A percentile compares a stretch with the other conserved stretches of the same genome.
These are phyloP conservation scores for Lipophrys pholis DNA, from an alignment of 2,113 vertebrate species.

Conservation along the genomic window DNA sequence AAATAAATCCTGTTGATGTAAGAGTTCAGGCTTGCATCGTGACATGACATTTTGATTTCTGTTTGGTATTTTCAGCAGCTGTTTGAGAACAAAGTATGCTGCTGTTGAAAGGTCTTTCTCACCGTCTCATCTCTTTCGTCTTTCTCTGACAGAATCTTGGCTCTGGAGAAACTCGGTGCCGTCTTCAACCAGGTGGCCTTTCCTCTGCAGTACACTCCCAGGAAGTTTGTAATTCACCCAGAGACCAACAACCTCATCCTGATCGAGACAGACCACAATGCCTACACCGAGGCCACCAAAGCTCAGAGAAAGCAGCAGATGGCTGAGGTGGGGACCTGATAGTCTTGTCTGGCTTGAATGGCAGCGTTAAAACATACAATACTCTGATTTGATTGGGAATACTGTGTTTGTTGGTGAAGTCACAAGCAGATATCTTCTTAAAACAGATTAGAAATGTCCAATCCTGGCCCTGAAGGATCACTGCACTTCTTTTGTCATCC, in stretches of 20 bases:
- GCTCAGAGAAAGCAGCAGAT: constrained; percentile 99
- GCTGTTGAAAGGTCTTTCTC: background rate
- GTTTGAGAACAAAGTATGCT: too few relatives aligned
- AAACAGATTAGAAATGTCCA: too few relatives aligned
- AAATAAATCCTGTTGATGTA: too few relatives aligned
- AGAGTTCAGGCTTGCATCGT: too few relatives aligned
- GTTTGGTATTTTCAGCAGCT: too few relatives aligned
- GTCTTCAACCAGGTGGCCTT: constrained; percentile 99
- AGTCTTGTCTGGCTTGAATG: background rate
- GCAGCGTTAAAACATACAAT: background rate
- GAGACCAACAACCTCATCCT: constrained; percentile 96
- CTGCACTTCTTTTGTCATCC: too few relatives aligned
- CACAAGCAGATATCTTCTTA: too few relatives aligned
- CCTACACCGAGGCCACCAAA: constrained; percentile 98
- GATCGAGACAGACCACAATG: constrained; percentile 98
- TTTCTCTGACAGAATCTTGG: constrained; percentile 89
- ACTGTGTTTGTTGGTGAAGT: too few relatives aligned
- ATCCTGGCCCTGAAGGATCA: too few relatives aligned
- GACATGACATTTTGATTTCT: too few relatives aligned
- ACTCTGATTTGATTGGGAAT: too few relatives aligned
- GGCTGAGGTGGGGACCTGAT: constrained; percentile 89
- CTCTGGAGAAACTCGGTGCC: constrained; percentile 96
- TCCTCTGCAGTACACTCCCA: constrained; percentile 95
- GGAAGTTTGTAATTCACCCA: constrained; percentile 98
- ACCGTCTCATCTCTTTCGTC: background rate